Percentiles rank a stretch among this genome's conserved stretches.
phyloP scores from a whole-genome alignment of 2,113 vertebrate genomes.

The Natator depressus region DNA sequence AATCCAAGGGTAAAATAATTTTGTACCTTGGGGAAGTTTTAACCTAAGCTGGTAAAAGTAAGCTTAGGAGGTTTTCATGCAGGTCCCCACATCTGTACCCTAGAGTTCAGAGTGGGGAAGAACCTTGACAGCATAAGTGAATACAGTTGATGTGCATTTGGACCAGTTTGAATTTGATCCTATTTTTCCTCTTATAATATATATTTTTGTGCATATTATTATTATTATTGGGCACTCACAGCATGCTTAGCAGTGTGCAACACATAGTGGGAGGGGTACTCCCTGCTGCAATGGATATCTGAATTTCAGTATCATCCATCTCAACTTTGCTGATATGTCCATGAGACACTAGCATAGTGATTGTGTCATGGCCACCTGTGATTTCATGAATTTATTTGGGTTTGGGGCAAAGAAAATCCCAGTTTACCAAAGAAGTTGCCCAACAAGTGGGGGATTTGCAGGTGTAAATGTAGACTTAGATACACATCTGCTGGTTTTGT shows the following conservation, averaged over 20 bases:
- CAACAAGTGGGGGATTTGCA: background rate
- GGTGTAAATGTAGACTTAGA: background rate
- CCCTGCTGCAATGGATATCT: background rate
- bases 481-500: background rate
- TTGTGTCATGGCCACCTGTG: background rate
- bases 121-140: background rate
- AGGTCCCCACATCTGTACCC: no score
- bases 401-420: background rate
- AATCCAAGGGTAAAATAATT: no score
- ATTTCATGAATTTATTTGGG: background rate
- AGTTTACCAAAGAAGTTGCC: background rate
- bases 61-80: no score
- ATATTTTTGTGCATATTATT: background rate
- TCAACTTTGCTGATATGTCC: background rate
- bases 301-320: background rate
- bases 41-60: no score
- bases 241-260: background rate
- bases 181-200: background rate
- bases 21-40: no score
- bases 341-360: background rate
- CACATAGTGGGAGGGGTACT: background rate
- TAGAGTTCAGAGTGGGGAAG: no score
- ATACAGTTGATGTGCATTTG: background rate
- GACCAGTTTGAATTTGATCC: background rate
- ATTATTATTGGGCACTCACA: background rate